Evolutionary conservation across 2,888 invertebrate genomes (phyloP).

Genomic region (Meiosimyza decipiens): DNA sequence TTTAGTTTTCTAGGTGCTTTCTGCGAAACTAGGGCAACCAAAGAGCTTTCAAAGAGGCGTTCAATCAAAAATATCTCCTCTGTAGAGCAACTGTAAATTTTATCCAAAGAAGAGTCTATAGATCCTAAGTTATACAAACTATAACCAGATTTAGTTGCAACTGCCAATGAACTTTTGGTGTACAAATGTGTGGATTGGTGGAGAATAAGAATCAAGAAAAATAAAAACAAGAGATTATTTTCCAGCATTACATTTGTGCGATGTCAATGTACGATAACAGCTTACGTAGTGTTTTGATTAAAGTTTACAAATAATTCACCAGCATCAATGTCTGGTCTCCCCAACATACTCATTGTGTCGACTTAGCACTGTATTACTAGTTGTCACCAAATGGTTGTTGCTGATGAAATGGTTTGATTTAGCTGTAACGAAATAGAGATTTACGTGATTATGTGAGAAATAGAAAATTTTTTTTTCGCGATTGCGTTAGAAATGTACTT

Average conservation of each 20-base stretch:
- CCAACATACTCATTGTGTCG: slow-evolving; percentile 61
- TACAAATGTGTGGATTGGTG: background rate
- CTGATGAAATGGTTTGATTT: too few relatives aligned
- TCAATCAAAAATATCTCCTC: slow-evolving; percentile 94
- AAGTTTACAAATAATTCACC: slow-evolving; percentile 95
- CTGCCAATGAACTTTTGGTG: slow-evolving; percentile 82
- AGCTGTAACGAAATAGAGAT: too few relatives aligned
- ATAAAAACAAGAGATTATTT: background rate
- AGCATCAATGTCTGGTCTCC: slow-evolving; percentile 70
- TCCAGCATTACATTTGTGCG: background rate
- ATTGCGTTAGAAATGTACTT: too few relatives aligned
- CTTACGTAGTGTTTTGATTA: slow-evolving; percentile 98
- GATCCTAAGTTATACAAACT: slow-evolving; percentile 86
- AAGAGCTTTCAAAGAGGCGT: slow-evolving; percentile 94
- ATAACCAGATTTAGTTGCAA: slow-evolving; percentile 92
- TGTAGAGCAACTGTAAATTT: slow-evolving; percentile 87
- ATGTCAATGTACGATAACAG: slow-evolving; percentile 51
- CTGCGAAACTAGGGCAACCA: slow-evolving; percentile 94
- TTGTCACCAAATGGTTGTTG: too few relatives aligned
- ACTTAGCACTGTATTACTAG: background rate
- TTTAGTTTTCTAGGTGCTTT: slow-evolving; percentile 83
- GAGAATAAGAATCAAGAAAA: slow-evolving; percentile 20
- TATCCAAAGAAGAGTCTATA: slow-evolving; percentile 83
- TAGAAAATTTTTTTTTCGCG: too few relatives aligned
- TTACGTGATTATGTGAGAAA: too few relatives aligned